These are phyloP conservation scores for Meteorus cinctellus DNA, from an alignment of 2,888 invertebrate species.

Conservation along the genomic window DNA sequence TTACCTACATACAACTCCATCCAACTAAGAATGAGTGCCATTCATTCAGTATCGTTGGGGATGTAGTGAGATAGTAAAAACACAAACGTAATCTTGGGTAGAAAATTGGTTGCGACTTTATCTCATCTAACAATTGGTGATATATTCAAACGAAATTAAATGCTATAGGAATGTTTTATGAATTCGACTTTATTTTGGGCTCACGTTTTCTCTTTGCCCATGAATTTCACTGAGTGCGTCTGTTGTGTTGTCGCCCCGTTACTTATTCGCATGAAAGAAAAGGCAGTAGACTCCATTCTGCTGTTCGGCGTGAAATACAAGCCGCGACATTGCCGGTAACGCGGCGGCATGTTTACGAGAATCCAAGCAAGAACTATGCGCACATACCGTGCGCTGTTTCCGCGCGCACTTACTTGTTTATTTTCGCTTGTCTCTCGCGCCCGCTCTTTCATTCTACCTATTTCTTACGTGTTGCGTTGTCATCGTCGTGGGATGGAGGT, in stretches of 20 bases:
- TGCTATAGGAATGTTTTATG: too few species aligned
- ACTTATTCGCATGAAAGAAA: constrained; percentile 33
- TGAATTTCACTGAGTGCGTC: neutral
- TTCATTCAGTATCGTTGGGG: too few species aligned
- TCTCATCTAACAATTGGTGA: too few species aligned
- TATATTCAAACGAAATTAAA: too few species aligned
- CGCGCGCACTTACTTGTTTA: constrained; percentile 1
- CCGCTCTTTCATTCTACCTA: neutral
- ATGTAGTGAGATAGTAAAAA: too few species aligned
- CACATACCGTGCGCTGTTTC: neutral
- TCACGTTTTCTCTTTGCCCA: neutral
- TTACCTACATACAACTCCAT: too few species aligned
- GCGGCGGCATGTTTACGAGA: constrained; percentile 58
- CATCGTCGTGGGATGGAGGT: constrained; percentile 16
- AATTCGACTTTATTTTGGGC: too few species aligned
- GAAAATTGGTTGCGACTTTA: too few species aligned
- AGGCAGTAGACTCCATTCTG: constrained; percentile 53
- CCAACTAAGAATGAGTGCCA: too few species aligned
- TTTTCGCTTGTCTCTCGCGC: constrained; percentile 1
- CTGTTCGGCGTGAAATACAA: constrained; percentile 60
- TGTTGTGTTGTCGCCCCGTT: neutral
- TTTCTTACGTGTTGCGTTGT: neutral
- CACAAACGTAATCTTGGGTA: too few species aligned
- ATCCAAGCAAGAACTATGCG: constrained; percentile 41
- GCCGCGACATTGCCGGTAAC: constrained; percentile 53